These are phyloP conservation scores for Rutilus rutilus DNA, from an alignment of 2,113 vertebrate genomes.

Conservation along the genomic window DNA sequence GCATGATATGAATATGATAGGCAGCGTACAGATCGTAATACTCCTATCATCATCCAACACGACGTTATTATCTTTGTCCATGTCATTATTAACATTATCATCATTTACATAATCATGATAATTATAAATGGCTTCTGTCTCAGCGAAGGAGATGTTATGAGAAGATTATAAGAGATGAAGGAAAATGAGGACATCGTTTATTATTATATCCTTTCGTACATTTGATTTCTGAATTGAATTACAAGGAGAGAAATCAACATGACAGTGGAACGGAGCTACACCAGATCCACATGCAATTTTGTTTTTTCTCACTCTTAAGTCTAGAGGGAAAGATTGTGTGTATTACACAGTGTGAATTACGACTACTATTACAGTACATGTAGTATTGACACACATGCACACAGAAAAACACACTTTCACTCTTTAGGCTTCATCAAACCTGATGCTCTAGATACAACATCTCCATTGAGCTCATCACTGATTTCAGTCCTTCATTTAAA, in stretches of 20 bases:
- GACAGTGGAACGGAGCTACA: slow-evolving; percentile 1
- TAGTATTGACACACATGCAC: slow-evolving; percentile 26
- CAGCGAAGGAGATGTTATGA: slow-evolving; percentile 20
- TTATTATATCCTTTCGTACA: slow-evolving; percentile 28
- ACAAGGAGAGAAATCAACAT: slow-evolving; percentile 31
- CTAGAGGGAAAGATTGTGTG: slow-evolving; percentile 29
- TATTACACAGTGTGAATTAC: slow-evolving; percentile 47
- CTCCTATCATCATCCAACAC: slow-evolving; percentile 25
- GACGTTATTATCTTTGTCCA: slow-evolving; percentile 19
- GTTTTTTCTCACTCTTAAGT: neutral
- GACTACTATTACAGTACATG: neutral
- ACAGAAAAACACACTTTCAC: neutral
- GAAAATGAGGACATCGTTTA: slow-evolving; percentile 16
- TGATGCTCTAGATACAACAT: too few species aligned
- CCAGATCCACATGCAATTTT: neutral
- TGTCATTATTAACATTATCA: slow-evolving; percentile 40
- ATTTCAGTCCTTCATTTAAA: too few species aligned
- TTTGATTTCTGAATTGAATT: slow-evolving; percentile 46
- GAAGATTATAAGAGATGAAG: slow-evolving; percentile 21
- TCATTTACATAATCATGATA: slow-evolving; percentile 40
- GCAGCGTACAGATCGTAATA: slow-evolving; percentile 4
- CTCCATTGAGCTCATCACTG: too few species aligned
- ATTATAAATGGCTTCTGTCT: slow-evolving; percentile 27
- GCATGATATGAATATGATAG: slow-evolving; percentile 15
- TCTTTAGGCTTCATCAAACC: neutral